Base-by-base conservation (phyloP, 1,140 invertebrate genomes). In the Augochlora pura region DNA sequence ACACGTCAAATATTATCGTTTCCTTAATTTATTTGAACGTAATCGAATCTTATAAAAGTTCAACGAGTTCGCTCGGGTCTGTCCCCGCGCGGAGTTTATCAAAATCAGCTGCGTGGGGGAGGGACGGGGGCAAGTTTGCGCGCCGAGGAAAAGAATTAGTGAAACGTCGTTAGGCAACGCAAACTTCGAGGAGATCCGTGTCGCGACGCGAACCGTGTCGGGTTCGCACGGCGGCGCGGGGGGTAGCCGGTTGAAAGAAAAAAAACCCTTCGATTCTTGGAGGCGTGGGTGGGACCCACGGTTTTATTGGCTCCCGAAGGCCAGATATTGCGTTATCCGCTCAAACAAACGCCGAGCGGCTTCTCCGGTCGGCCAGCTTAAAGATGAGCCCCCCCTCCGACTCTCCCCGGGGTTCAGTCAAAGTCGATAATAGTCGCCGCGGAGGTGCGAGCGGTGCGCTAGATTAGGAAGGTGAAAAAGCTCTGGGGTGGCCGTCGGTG, bases 371-470 rank as follows among this genome's bases (percentile, higher is more conserved):
- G 85, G 88, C 86, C 86, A 88, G 87, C 86, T 90, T 88, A 90
- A 90, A 91, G 87, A 81, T 88, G 87, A 89, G 89, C 86, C 86
- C n/a, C n/a, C n/a, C n/a, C n/a, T n/a, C n/a, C 83, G 84, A 89
- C 86, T 90, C 78, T 32, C n/a, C n/a, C n/a, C 42, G 76, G 84
- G 63, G 73, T 83, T 87, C 83, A 87, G 87, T 88, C 87, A 86
- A 90, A 90, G 89, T 89, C 87, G 88, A 91, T 90, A 91, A 90
- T 90, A 90, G 89, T 89, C 86, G 86, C 76, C 85, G 87, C 78
- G 86, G 87, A 89, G 83, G 87, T 88, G 86, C 82, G 82, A 86
- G 83, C 80, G 73, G 81, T 74, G 80, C 81, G 83, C 81, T 49
- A 82, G 81, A 83, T 83, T 82, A 80, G 81, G 84, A 87, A 86